Evolutionary conservation across 2,113 vertebrate species (phyloP).

Genomic region (Neomonachus schauinslandi): DNA sequence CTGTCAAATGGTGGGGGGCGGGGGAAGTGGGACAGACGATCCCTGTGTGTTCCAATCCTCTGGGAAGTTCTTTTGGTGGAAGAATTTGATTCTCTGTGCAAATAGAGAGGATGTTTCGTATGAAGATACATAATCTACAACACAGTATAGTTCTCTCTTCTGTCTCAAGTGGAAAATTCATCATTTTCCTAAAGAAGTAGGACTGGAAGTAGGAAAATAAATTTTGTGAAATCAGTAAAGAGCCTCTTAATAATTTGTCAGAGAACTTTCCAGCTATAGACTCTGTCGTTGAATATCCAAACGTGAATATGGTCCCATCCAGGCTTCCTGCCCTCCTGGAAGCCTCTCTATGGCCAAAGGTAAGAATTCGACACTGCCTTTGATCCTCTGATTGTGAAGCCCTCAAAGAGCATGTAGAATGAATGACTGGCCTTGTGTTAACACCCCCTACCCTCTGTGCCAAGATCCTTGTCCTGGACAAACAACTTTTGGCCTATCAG

Average conservation of each 20-base stretch:
- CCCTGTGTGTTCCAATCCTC: background rate
- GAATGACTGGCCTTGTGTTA: background rate
- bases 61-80: background rate
- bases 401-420: background rate
- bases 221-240: background rate
- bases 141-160: background rate
- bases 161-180: background rate
- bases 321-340: background rate
- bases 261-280: background rate
- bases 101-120: background rate
- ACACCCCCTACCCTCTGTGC: background rate
- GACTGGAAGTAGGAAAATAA: background rate
- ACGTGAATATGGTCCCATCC: background rate
- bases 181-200: background rate
- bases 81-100: background rate
- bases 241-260: background rate
- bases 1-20: background rate
- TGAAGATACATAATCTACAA: accelerated
- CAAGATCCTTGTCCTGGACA: background rate
- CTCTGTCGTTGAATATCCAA: background rate
- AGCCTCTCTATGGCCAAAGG: background rate
- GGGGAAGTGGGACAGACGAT: too few species aligned
- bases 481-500: background rate
- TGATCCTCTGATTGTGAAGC: background rate
- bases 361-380: background rate